Conservation (phyloP, 2,797 vertebrate species). For the Gymnopithys bicolor region DNA sequence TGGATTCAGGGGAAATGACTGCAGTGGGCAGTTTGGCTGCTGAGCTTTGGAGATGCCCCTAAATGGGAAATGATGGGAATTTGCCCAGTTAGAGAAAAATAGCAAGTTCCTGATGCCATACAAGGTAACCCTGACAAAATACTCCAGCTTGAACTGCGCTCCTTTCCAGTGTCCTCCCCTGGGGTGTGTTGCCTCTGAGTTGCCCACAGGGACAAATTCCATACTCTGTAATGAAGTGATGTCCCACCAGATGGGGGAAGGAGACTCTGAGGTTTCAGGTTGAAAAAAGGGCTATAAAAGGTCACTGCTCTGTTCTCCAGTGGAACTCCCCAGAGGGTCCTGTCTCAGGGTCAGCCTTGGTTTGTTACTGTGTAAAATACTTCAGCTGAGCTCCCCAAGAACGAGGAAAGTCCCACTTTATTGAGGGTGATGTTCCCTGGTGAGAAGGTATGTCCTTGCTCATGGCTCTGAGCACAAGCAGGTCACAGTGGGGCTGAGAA, state of each 20-base stretch:
- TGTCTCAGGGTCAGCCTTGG: neutral
- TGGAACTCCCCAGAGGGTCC: neutral
- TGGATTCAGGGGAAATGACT: neutral
- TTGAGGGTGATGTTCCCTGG: neutral
- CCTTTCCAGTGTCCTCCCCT: neutral
- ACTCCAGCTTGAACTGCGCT: neutral
- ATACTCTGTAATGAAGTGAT: neutral
- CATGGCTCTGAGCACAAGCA: neutral
- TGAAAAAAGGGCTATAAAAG: neutral
- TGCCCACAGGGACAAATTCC: neutral
- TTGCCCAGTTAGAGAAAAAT: neutral
- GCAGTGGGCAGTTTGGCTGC: neutral
- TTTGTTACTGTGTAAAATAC: neutral
- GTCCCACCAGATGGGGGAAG: neutral
- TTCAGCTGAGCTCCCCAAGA: neutral
- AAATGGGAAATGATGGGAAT: neutral
- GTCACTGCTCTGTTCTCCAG: neutral
- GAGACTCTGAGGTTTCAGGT: neutral
- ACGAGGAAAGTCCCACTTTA: neutral
- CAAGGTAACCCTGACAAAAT: neutral
- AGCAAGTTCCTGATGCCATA: neutral
- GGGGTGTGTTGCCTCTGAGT: neutral
- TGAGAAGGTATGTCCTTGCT: neutral
- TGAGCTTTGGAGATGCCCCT: accelerated
- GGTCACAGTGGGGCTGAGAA: neutral